phyloP scores from a whole-genome alignment of 2,888 invertebrate genomes.

The Tenthredo notha region DNA sequence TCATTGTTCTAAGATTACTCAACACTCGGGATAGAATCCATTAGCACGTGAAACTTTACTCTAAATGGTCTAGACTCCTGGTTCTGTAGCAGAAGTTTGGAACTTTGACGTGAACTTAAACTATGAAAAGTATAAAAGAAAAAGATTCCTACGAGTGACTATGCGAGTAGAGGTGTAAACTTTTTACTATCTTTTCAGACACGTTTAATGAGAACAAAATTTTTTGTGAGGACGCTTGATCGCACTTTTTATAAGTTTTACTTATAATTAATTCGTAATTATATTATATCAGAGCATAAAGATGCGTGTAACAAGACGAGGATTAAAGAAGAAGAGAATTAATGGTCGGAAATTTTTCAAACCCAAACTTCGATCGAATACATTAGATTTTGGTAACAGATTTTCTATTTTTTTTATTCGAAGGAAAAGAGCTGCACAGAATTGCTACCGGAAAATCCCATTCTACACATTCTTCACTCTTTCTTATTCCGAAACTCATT shows the following conservation, averaged over 20 bases:
- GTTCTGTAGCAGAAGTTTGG: not conserved
- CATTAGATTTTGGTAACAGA: not conserved
- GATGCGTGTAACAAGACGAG: not conserved
- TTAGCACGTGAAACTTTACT: constrained; percentile 41
- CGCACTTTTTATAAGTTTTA: not conserved
- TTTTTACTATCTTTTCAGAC: constrained; percentile 3
- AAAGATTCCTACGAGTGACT: not conserved
- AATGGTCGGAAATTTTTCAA: not conserved
- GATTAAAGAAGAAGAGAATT: not conserved
- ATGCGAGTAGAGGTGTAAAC: not conserved
- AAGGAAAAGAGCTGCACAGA: not conserved
- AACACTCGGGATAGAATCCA: constrained; percentile 41
- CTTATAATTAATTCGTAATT: not conserved
- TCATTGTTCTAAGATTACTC: constrained; percentile 47
- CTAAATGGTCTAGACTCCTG: constrained; percentile 44
- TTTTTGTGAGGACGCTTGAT: not conserved
- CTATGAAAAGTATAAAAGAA: constrained; percentile 24
- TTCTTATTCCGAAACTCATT: constrained; percentile 40
- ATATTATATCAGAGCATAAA: not conserved
- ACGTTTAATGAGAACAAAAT: not conserved
- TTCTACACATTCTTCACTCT: constrained; percentile 29
- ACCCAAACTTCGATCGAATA: not conserved
- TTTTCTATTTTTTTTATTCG: not conserved
- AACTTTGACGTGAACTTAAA: constrained; percentile 22
- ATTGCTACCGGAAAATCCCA: constrained; percentile 7